Evolutionary conservation across 2,113 vertebrate genomes (phyloP).

Genomic region (Pygoscelis adeliae): DNA sequence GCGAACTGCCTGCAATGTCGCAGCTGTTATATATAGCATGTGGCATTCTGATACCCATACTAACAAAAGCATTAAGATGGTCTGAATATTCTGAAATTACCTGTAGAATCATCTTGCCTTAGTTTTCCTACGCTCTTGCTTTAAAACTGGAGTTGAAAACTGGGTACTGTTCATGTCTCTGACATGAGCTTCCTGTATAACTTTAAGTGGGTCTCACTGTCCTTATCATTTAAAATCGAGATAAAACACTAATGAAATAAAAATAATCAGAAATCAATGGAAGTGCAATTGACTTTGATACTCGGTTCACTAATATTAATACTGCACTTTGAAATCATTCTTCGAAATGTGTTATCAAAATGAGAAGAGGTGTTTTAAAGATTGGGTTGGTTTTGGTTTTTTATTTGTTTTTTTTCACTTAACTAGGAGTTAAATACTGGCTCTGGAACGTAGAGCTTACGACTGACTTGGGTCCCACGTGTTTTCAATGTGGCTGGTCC

Average conservation of each 20-base stretch:
- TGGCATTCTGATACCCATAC: background rate
- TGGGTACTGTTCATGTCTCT: background rate
- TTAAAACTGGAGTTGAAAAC: background rate
- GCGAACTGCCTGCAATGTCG: conserved; percentile 3
- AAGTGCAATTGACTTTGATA: background rate
- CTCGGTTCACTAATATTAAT: background rate
- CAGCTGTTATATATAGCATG: conserved; percentile 41
- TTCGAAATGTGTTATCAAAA: background rate
- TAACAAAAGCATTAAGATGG: background rate
- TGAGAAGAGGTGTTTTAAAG: background rate
- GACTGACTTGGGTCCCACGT: rapidly evolving
- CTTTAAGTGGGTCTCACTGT: background rate
- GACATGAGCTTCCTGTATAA: background rate
- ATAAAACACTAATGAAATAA: background rate
- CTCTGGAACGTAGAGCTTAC: rapidly evolving
- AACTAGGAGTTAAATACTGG: background rate
- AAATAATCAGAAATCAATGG: background rate
- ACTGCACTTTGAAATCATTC: background rate
- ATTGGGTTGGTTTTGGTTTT: background rate
- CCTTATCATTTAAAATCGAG: background rate
- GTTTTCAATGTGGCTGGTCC: background rate
- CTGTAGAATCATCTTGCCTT: background rate
- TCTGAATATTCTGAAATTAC: background rate
- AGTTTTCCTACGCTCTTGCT: background rate
- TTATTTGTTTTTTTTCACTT: background rate